These are phyloP conservation scores for Columba janthina DNA, from an alignment of 2,113 vertebrate species.

Conservation along the genomic window DNA sequence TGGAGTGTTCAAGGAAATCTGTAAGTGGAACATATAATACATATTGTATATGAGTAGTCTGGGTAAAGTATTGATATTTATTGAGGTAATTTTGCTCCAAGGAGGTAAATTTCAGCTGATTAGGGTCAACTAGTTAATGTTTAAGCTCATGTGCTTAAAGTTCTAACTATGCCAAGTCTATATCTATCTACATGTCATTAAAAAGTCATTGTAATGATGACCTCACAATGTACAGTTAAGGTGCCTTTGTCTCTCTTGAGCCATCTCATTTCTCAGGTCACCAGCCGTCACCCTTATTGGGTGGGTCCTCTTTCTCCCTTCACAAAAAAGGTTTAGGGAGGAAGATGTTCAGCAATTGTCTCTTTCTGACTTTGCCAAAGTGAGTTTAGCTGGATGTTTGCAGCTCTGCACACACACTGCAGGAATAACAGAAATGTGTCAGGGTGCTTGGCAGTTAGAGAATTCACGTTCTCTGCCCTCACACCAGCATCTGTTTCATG, in stretches of 20 bases:
- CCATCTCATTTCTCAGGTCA: neutral
- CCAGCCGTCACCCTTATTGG: neutral
- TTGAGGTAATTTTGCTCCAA: neutral
- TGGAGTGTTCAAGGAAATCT: neutral
- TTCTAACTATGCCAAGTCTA: neutral
- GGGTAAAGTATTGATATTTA: neutral
- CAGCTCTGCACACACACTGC: neutral
- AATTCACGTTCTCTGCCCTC: neutral
- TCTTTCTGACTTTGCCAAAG: rapidly evolving
- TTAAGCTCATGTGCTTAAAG: neutral
- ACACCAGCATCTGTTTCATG: neutral
- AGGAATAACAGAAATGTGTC: neutral
- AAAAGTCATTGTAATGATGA: neutral
- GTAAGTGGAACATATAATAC: rapidly evolving
- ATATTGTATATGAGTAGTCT: neutral
- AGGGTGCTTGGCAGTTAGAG: neutral
- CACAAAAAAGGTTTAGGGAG: neutral
- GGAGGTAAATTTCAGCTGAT: neutral
- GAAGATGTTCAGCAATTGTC: neutral
- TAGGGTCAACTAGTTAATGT: neutral
- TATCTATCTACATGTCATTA: neutral
- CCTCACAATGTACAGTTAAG: neutral
- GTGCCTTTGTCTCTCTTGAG: neutral
- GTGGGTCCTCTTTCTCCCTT: neutral
- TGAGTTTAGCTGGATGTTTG: neutral